Conservation (phyloP, 2,797 vertebrate species). For the Gadopsis bispinosus region DNA sequence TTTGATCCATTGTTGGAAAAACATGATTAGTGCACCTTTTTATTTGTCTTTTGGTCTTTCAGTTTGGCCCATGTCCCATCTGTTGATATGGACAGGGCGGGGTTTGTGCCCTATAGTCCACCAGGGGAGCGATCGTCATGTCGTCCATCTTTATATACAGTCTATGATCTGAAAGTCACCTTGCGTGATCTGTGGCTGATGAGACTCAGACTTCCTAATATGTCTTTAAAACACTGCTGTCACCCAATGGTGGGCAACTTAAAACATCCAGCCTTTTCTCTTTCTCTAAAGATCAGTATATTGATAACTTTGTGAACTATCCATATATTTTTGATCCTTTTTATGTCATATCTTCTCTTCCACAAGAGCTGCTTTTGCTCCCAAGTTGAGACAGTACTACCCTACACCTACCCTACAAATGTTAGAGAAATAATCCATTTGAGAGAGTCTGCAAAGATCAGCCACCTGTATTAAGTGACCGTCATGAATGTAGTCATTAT, state of each 20-base stretch:
- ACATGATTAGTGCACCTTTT: background rate
- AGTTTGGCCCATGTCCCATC: too few species aligned
- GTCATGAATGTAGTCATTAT: conserved; percentile 26
- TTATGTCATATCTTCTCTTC: background rate
- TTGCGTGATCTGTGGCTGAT: background rate
- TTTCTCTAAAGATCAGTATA: background rate
- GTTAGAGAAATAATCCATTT: conserved; percentile 24
- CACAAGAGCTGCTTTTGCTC: background rate
- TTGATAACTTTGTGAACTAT: background rate
- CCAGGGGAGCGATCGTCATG: too few species aligned
- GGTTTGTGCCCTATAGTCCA: too few species aligned
- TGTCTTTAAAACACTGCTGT: background rate
- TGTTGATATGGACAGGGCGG: too few species aligned
- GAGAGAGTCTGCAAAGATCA: conserved; percentile 14
- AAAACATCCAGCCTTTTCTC: background rate
- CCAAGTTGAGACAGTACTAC: background rate
- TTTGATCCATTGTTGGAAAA: background rate
- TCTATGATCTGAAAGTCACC: background rate
- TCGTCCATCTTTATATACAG: too few species aligned
- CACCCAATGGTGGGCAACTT: background rate
- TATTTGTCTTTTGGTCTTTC: too few species aligned
- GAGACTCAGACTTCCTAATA: background rate
- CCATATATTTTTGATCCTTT: background rate
- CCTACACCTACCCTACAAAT: background rate
- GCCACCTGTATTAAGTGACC: conserved; percentile 27